A percentile compares a stretch with the other conserved stretches of the same genome.
Evolutionary conservation across 1,140 invertebrate genomes (phyloP).

Genomic region (Sminthurides bifidus): DNA sequence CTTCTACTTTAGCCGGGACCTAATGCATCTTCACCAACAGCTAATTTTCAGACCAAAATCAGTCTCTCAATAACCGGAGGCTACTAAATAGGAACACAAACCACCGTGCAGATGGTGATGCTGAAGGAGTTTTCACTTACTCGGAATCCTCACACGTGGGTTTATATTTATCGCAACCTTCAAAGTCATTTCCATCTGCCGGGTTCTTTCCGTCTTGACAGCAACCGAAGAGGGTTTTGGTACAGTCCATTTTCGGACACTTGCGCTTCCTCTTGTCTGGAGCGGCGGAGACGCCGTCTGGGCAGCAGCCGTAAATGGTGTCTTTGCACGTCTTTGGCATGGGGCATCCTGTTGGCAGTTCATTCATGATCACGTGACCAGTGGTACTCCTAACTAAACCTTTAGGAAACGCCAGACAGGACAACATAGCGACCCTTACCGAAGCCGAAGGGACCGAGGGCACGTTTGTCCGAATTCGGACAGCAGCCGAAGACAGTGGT

Average conservation of each 20-base stretch:
- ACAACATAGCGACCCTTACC: constrained; percentile 38
- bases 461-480: constrained; percentile 73
- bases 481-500: constrained; percentile 75
- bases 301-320: constrained; percentile 75
- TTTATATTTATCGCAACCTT: background rate
- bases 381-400: background rate
- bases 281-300: constrained; percentile 73
- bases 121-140: too few species aligned
- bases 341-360: constrained; percentile 48
- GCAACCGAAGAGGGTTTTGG: constrained; percentile 46
- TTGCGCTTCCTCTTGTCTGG: constrained; percentile 55
- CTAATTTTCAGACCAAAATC: too few species aligned
- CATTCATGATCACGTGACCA: background rate
- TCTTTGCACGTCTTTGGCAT: constrained; percentile 62
- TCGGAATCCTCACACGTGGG: background rate
- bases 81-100: too few species aligned
- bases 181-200: background rate
- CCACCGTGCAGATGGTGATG: too few species aligned
- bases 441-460: constrained; percentile 71
- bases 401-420: background rate
- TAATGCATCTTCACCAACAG: too few species aligned
- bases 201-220: constrained; percentile 52
- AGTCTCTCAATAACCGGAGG: too few species aligned
- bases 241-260: constrained; percentile 46
- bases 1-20: too few species aligned